Conservation (phyloP, 2,113 vertebrate species). For the Tachycineta bicolor region DNA sequence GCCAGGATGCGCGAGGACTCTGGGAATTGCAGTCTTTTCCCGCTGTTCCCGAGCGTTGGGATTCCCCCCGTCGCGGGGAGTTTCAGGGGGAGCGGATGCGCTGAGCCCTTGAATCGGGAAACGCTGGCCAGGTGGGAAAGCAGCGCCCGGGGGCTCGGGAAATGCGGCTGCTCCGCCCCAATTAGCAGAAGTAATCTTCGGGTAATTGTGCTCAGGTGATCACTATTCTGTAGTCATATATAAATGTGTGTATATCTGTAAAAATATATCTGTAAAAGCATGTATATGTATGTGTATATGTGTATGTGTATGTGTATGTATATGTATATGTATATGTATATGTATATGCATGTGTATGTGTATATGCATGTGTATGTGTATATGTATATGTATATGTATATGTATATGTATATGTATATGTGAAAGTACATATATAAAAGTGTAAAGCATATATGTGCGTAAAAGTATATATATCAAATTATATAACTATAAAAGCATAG, state of each 20-base stretch:
- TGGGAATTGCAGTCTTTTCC: slow-evolving; percentile 52
- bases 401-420: too few species aligned
- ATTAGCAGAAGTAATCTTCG: accelerated
- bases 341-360: too few species aligned
- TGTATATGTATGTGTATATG: too few species aligned
- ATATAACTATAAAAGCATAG: too few species aligned
- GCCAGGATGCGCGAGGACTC: slow-evolving; percentile 27
- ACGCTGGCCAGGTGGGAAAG: accelerated
- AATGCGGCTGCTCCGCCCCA: background rate
- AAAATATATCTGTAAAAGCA: too few species aligned
- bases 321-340: too few species aligned
- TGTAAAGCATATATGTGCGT: background rate
- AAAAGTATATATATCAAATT: background rate
- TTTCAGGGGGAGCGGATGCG: background rate
- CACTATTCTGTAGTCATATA: background rate
- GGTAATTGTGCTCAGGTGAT: background rate
- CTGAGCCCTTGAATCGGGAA: background rate
- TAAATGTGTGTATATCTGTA: too few species aligned
- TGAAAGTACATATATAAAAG: too few species aligned
- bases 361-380: too few species aligned
- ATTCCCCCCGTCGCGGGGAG: too few species aligned
- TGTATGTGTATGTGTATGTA: too few species aligned
- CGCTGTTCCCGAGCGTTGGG: accelerated
- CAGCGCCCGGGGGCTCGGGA: accelerated
- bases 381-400: too few species aligned